A percentile compares a stretch with the other conserved stretches of the same genome.
Conservation (phyloP, 2,113 vertebrate species). For the Micromys minutus region DNA sequence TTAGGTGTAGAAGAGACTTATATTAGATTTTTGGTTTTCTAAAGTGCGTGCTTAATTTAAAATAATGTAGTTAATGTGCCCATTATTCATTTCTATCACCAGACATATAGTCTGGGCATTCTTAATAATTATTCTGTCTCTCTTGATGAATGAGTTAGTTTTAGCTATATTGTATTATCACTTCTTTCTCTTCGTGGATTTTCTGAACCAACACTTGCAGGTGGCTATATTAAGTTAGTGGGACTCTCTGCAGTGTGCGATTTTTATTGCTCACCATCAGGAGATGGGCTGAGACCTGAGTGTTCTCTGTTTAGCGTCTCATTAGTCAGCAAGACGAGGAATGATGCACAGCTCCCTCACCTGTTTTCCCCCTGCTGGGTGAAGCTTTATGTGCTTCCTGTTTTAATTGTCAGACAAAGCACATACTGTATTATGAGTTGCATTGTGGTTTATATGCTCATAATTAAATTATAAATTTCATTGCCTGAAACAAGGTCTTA, state of each 20-base stretch:
- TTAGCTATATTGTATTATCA: slow-evolving; percentile 19
- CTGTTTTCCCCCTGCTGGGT: slow-evolving; percentile 40
- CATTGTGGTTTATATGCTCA: slow-evolving; percentile 43
- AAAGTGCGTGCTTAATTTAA: slow-evolving; percentile 69
- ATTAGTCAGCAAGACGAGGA: slow-evolving; percentile 39
- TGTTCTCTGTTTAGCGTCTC: not conserved
- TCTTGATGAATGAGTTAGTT: slow-evolving; percentile 69
- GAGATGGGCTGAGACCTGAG: not conserved
- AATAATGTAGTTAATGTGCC: slow-evolving; percentile 55
- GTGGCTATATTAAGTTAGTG: slow-evolving; percentile 9
- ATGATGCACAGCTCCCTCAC: slow-evolving; percentile 13
- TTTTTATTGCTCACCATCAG: not conserved
- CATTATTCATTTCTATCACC: slow-evolving; percentile 63
- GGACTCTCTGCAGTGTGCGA: not conserved
- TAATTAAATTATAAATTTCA: slow-evolving; percentile 62
- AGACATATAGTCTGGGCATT: slow-evolving; percentile 36
- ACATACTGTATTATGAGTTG: slow-evolving; percentile 20
- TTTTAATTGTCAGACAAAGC: slow-evolving; percentile 37
- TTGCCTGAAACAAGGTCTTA: slow-evolving; percentile 61
- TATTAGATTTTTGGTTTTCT: slow-evolving; percentile 57
- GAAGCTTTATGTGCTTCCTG: slow-evolving; percentile 42
- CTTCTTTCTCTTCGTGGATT: slow-evolving; percentile 56
- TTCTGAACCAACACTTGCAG: not conserved
- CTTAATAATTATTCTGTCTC: slow-evolving; percentile 65
- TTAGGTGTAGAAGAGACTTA: slow-evolving; percentile 9